Evolutionary conservation across 2,888 invertebrate genomes (phyloP).

Genomic region (Volucella bombylans): DNA sequence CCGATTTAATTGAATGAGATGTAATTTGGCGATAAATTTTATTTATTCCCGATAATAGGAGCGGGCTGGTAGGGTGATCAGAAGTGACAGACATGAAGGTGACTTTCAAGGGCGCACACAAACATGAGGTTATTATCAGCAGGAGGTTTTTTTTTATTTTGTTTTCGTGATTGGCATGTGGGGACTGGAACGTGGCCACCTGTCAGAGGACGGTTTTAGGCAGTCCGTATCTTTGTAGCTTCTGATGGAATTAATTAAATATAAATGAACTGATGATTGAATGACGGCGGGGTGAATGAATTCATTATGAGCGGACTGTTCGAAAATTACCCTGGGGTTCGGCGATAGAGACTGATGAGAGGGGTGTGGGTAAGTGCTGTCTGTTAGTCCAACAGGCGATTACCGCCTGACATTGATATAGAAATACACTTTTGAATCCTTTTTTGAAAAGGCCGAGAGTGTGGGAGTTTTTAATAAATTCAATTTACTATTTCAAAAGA

Average conservation of each 20-base stretch:
- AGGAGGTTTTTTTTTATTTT: not conserved
- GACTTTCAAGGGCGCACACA: not conserved
- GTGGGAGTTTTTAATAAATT: no score
- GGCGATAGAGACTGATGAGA: not conserved
- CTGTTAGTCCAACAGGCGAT: no score
- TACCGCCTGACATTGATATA: no score
- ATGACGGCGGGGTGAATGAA: constrained; percentile 22
- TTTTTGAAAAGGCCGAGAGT: no score
- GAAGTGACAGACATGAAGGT: constrained; percentile 24
- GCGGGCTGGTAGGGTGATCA: constrained; percentile 1
- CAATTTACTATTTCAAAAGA: no score
- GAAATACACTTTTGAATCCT: no score
- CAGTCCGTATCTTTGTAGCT: constrained; percentile 11
- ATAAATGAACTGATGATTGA: constrained; percentile 61
- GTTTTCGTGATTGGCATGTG: constrained; percentile 28
- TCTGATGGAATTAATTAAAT: constrained; percentile 59
- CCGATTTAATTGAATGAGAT: constrained; percentile 72
- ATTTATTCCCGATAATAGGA: constrained; percentile 52
- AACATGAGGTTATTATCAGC: not conserved
- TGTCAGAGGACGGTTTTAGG: constrained; percentile 31
- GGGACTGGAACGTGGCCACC: constrained; percentile 8
- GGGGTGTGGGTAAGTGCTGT: not conserved
- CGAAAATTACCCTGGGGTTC: not conserved
- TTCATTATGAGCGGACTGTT: constrained; percentile 18
- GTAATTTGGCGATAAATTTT: constrained; percentile 73